Percentiles rank a stretch among this genome's conserved stretches.
Evolutionary conservation across 2,113 vertebrate genomes (phyloP).

Genomic region (Lepisosteus oculatus): DNA sequence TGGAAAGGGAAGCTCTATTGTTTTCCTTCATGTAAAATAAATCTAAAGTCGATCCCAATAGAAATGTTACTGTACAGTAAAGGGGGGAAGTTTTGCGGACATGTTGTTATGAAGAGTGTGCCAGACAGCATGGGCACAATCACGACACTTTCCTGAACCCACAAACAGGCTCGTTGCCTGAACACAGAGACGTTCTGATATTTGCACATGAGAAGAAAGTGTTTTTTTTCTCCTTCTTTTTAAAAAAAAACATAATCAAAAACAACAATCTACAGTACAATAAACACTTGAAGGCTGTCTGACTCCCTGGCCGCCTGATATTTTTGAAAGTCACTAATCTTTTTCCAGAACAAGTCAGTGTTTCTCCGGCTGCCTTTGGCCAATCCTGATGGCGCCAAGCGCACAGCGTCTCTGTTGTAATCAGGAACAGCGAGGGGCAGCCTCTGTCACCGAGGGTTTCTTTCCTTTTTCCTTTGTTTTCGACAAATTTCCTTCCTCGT

Average conservation of each 20-base stretch:
- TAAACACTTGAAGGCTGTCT: slow-evolving; percentile 54
- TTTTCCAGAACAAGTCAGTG: slow-evolving; percentile 37
- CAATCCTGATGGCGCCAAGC: slow-evolving; percentile 69
- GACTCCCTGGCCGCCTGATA: slow-evolving; percentile 50
- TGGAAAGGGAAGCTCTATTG: too few species aligned
- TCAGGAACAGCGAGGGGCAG: slow-evolving; percentile 68
- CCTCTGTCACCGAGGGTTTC: slow-evolving; percentile 70
- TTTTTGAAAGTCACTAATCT: slow-evolving; percentile 54
- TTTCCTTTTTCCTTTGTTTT: slow-evolving; percentile 78
- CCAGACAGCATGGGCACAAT: too few species aligned
- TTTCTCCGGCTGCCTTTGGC: slow-evolving; percentile 62
- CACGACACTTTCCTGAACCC: too few species aligned
- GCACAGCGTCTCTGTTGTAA: slow-evolving; percentile 56
- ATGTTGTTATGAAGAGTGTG: too few species aligned
- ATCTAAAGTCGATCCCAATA: too few species aligned
- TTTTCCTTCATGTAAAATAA: too few species aligned
- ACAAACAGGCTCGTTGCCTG: too few species aligned
- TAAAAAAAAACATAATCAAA: slow-evolving; percentile 47
- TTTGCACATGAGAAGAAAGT: too few species aligned
- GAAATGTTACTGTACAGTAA: too few species aligned
- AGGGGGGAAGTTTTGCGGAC: too few species aligned
- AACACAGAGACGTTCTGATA: too few species aligned
- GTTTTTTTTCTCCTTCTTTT: slow-evolving; percentile 45
- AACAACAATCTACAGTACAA: slow-evolving; percentile 62
- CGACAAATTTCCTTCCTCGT: slow-evolving; percentile 75